A percentile compares a stretch with the other conserved stretches of the same genome.
Conservation (phyloP, 2,797 vertebrate genomes). For the Crax fasciolata region DNA sequence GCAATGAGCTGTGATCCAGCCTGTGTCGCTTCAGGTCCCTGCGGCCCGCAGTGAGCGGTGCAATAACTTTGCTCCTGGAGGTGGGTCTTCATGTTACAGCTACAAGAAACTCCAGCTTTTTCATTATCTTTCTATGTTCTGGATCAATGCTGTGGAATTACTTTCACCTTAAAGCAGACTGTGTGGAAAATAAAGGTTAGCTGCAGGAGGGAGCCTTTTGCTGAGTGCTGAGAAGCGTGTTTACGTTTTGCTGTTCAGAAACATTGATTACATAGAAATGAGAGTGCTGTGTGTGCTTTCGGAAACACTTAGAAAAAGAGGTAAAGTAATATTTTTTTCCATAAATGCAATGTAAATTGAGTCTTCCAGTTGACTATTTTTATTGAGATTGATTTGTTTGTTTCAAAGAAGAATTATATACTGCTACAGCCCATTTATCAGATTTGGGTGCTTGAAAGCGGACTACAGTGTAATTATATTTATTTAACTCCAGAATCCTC, state of each 20-base stretch:
- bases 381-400: not conserved
- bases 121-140: not conserved
- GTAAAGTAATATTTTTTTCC: not conserved
- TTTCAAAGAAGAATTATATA: not conserved
- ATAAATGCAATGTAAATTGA: not conserved
- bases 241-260: not conserved
- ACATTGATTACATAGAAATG: not conserved
- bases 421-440: not conserved
- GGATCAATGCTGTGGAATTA: not conserved
- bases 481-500: not conserved
- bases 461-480: not conserved
- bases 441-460: not conserved
- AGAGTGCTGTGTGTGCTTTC: not conserved
- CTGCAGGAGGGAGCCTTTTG: not conserved
- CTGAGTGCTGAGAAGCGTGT: not conserved
- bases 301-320: not conserved
- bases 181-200: not conserved
- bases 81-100: not conserved
- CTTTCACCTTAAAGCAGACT: not conserved
- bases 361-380: not conserved
- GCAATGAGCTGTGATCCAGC: fast-evolving
- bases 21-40: not conserved
- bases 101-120: not conserved
- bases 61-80: not conserved
- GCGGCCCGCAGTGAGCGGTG: not conserved